These are phyloP conservation scores for Plutella xylostella DNA, from an alignment of 2,888 invertebrate genomes.

Conservation along the genomic window DNA sequence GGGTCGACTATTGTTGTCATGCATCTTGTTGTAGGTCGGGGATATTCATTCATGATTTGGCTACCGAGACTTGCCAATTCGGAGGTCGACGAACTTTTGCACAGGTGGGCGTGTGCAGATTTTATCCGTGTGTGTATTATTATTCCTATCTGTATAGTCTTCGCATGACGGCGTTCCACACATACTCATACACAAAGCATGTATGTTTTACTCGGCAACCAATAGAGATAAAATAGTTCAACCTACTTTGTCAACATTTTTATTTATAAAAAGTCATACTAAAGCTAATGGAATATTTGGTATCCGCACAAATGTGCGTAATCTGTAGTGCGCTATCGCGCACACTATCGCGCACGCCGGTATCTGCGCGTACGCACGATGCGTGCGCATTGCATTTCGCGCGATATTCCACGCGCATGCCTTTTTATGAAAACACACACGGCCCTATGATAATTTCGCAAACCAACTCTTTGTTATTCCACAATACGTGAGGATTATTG, in stretches of 20 bases:
- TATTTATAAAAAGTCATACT: not conserved
- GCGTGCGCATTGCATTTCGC: conserved; percentile 54
- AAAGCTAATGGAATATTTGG: not conserved
- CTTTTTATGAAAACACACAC: conserved; percentile 22
- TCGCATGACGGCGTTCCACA: too few relatives aligned
- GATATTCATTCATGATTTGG: conserved; percentile 40
- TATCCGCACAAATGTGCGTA: conserved; percentile 24
- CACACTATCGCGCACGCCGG: conserved; percentile 48
- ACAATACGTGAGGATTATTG: conserved; percentile 55
- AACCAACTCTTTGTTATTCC: conserved; percentile 34
- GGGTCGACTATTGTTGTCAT: conserved; percentile 36
- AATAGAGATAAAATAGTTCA: too few relatives aligned
- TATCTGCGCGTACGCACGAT: conserved; percentile 52
- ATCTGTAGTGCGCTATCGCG: conserved; percentile 42
- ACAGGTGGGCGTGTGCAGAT: conserved; percentile 14
- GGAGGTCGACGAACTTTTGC: not conserved
- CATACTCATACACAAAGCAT: too few relatives aligned
- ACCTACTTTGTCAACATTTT: not conserved
- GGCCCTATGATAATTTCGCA: conserved; percentile 55
- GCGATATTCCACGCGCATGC: conserved; percentile 45
- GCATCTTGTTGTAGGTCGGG: conserved; percentile 53
- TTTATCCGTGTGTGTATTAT: conserved; percentile 3
- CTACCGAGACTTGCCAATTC: conserved; percentile 41
- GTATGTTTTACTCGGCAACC: too few relatives aligned
- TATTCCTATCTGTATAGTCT: not conserved